These are phyloP conservation scores for Acanthacorydalis orientalis DNA, from an alignment of 2,888 invertebrate genomes.

Conservation along the genomic window DNA sequence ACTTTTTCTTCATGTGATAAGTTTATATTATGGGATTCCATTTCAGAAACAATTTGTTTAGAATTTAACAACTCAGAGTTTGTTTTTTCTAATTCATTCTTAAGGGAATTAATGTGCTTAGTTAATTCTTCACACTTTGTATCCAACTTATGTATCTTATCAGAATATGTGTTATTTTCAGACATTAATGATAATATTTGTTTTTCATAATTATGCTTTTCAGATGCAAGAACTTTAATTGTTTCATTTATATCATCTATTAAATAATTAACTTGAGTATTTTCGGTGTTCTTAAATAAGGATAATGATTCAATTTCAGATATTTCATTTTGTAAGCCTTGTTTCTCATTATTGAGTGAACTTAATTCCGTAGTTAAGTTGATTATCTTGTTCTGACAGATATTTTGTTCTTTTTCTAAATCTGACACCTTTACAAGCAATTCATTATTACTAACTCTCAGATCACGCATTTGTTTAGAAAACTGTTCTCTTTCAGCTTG, in stretches of 20 bases:
- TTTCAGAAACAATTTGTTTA: no score
- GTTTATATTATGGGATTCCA: no score
- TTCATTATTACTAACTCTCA: conserved; percentile 9
- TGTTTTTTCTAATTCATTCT: not conserved
- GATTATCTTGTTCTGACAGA: not conserved
- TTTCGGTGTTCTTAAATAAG: conserved; percentile 11
- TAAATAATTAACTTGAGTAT: not conserved
- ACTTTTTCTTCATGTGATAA: not conserved
- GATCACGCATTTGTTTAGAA: conserved; percentile 13
- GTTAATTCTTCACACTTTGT: no score
- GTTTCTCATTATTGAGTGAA: conserved; percentile 10
- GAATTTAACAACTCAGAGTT: no score
- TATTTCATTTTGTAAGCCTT: conserved; percentile 9
- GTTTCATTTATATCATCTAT: not conserved
- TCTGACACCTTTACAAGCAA: not conserved
- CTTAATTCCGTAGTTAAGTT: conserved; percentile 11
- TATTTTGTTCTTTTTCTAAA: conserved; percentile 7
- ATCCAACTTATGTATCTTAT: not conserved
- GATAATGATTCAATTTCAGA: conserved; percentile 16
- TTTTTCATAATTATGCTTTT: not conserved
- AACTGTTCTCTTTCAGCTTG: conserved; percentile 18
- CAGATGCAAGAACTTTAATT: not conserved
- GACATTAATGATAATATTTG: not conserved
- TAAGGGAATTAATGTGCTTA: not conserved
- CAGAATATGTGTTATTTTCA: not conserved